Evolutionary conservation across 2,113 vertebrate genomes (phyloP), one percentile per base, ranked within the genome.

Genomic region (Zingel zingel): DNA sequence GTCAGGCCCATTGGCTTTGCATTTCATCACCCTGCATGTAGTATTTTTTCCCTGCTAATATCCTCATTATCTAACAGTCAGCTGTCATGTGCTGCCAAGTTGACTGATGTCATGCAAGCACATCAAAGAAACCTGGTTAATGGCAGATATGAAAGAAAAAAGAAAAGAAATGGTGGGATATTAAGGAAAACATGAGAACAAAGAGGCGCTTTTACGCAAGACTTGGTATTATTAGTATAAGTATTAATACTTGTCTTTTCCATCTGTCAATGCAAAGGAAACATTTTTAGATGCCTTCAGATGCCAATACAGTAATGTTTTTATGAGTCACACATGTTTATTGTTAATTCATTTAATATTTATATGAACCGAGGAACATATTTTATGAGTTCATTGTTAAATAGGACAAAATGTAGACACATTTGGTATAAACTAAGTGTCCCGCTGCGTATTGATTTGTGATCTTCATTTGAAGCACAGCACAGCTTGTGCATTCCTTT

Each of bases 1-100:
- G 56, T 85, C 84, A 45, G 79, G 61, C 47, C 19, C 7, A 21
- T 71, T 53, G 68, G 53, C 57, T 48, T 77, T 36, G 65, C 47
- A 53, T 83, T 85, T 88, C 81, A 86, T 84, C 68, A 71, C 74
- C 72, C 64, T 45, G 58, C 47, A 14, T 74, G 30, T 71, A 78
- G 61, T 50, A 10, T 69, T 78, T 62, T 58, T 66, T 56, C 71
- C 0, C 3, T 19, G 19, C n/a, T 86, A 79, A 76, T 72, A 48
- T 79, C 30, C 53, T 63, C 16, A 82, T 43, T 43, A 11, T 86
- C 59, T 73, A 86, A 82, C 51, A 27, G 66, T 85, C 77, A 77
- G 65, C 65, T 56, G 85, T 77, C 79, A 66, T 54, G 82, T 51
- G 70, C 78, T 65, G 79, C 47, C 51, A 70, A 76, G 36, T 6